Conservation (phyloP, 2,113 vertebrate species). For the Sterna hirundo region DNA sequence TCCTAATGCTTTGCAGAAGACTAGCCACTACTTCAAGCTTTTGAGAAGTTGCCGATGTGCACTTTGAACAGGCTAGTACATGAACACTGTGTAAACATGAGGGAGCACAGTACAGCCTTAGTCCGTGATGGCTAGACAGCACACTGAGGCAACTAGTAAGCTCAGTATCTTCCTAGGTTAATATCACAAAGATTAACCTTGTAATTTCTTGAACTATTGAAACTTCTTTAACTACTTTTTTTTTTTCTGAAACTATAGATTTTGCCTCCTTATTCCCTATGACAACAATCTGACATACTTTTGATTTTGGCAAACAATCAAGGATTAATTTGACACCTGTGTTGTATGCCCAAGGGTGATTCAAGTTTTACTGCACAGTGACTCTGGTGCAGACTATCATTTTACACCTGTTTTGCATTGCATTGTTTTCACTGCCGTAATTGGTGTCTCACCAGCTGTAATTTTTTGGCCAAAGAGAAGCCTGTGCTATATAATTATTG, state of each 20-base stretch:
- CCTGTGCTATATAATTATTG: background rate
- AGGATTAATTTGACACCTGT: background rate
- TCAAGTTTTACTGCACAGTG: background rate
- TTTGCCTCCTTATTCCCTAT: background rate
- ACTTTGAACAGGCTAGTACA: background rate
- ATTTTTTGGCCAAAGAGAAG: background rate
- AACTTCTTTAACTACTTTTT: background rate
- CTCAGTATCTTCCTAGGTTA: background rate
- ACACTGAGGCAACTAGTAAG: background rate
- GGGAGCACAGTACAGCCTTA: background rate
- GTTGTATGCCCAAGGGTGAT: background rate
- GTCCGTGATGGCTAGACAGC: background rate
- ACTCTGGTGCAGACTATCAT: background rate
- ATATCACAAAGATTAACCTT: background rate
- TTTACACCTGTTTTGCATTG: background rate
- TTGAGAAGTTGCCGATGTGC: background rate
- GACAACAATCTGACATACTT: background rate
- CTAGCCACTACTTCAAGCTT: background rate
- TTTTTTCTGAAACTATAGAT: background rate
- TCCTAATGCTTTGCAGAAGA: background rate
- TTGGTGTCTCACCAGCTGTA: background rate
- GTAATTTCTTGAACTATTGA: background rate
- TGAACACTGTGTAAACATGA: background rate
- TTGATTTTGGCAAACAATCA: background rate
- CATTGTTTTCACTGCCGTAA: background rate